Base-by-base conservation (phyloP, 2,113 vertebrate species). In the Dromaius novaehollandiae region DNA sequence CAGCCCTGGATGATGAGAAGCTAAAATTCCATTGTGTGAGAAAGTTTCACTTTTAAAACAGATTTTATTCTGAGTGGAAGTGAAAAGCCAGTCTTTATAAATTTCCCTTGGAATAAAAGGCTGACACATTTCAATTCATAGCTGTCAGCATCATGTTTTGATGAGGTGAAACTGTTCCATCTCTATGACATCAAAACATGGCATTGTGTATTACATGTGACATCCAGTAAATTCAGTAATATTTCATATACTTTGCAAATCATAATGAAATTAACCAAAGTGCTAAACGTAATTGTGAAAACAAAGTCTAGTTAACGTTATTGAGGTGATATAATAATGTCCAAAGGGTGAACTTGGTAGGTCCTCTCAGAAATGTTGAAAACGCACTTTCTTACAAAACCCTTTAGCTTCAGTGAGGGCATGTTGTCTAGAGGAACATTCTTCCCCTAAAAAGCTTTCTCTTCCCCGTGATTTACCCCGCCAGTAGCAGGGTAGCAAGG, bases 11-110 rank as follows among this genome's bases (percentile, higher is more conserved):
- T 70, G 60, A 91, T 32, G 30, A 90, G 63, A 88, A 82, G 76
- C 58, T 91, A 65, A 86, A 93, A 78, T 69, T 74, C 75, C 55
- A 86, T 36, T 91, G 30, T 16, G 56, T 89, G 20, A 95, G 82
- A 93, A 94, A 94, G 68, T 80, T 53, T 86, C 40, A 32, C 46
- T 58, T 86, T 81, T 51, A 64, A 86, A 95, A 90, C 28, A 93
- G 60, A 91, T 53, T 63, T 93, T 70, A 61, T 77, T 79, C 66
- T 70, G 63, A 89, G 15, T 85, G 78, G 70, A 96, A 91, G 36
- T 53, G 63, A 88, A 93, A 95, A 53, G 66, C 60, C 30, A 69
- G 68, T 58, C 85, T 50, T 66, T 58, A 20, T 53, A 4, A 46
- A 83, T 77, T 93, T 88, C 44, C 75, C 34, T 26, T 30, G 9